These are phyloP conservation scores for Crocuta crocuta DNA, from an alignment of 2,113 vertebrate genomes.

Conservation along the genomic window DNA sequence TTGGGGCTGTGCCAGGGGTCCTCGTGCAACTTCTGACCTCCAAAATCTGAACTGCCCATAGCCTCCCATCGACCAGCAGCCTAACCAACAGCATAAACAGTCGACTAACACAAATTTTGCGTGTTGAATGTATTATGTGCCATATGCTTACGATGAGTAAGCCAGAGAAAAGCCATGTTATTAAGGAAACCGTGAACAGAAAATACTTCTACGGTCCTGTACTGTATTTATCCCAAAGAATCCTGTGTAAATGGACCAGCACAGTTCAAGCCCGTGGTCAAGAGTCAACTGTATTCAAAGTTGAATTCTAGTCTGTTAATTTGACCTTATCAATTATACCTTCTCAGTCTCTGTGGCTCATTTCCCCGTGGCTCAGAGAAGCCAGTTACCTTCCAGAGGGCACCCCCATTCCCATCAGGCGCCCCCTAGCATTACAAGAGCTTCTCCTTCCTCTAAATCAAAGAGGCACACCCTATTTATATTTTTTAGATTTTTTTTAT, in stretches of 20 bases:
- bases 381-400: rapidly evolving
- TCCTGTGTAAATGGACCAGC: rapidly evolving
- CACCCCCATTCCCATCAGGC: rapidly evolving
- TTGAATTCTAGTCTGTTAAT: background rate
- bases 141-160: background rate
- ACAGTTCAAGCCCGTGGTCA: rapidly evolving
- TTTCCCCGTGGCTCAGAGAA: rapidly evolving
- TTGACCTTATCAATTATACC: rapidly evolving
- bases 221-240: background rate
- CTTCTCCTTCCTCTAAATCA: too few relatives aligned
- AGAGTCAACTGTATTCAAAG: background rate
- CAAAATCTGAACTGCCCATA: background rate
- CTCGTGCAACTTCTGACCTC: background rate
- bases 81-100: background rate
- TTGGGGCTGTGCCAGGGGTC: background rate
- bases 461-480: rapidly evolving
- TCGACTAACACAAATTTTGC: rapidly evolving
- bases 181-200: background rate
- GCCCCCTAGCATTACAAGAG: background rate
- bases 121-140: background rate
- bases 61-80: background rate
- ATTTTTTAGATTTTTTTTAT: too few relatives aligned
- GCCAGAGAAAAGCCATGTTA: background rate
- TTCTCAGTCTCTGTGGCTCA: rapidly evolving
- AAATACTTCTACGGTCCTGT: background rate